Percentiles rank a stretch among this genome's conserved stretches.
Conservation (phyloP, 2,888 invertebrate species). For the Dicranocentrus wangi region DNA sequence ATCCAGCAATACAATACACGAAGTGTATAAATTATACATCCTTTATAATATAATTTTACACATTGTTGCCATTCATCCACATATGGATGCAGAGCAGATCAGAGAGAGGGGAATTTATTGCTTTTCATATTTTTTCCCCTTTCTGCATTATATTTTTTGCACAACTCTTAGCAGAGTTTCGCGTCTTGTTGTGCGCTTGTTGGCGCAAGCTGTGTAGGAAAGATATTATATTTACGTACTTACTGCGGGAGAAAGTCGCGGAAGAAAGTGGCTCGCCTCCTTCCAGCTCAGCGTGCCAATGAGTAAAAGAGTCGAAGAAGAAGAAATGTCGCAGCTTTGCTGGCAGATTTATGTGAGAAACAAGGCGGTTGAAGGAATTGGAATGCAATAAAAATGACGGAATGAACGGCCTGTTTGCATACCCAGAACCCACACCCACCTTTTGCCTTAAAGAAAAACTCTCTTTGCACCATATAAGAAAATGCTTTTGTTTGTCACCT, state of each 20-base stretch:
- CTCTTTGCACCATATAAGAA: no score
- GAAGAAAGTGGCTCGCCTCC: no score
- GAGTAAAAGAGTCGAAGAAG: slow-evolving; percentile 1
- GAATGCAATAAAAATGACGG: slow-evolving; percentile 18
- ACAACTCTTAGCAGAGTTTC: neutral
- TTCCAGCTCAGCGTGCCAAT: no score
- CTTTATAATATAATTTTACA: no score
- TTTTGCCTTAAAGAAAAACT: no score
- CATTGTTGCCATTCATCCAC: neutral
- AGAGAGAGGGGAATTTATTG: slow-evolving; percentile 37
- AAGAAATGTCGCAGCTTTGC: slow-evolving; percentile 35
- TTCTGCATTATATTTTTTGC: slow-evolving; percentile 36
- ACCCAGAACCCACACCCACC: no score
- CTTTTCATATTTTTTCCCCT: slow-evolving; percentile 34
- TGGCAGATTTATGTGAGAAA: slow-evolving; percentile 53
- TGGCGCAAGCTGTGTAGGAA: slow-evolving; percentile 20
- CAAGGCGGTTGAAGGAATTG: slow-evolving; percentile 34
- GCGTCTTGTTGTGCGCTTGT: slow-evolving; percentile 15
- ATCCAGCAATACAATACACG: no score
- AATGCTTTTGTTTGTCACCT: no score
- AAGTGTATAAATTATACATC: no score
- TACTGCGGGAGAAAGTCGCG: neutral
- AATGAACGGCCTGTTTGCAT: no score
- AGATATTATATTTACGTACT: no score
- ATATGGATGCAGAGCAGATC: slow-evolving; percentile 10